These are phyloP conservation scores for Tanypteryx hageni DNA, from an alignment of 2,888 invertebrate genomes.

Conservation along the genomic window DNA sequence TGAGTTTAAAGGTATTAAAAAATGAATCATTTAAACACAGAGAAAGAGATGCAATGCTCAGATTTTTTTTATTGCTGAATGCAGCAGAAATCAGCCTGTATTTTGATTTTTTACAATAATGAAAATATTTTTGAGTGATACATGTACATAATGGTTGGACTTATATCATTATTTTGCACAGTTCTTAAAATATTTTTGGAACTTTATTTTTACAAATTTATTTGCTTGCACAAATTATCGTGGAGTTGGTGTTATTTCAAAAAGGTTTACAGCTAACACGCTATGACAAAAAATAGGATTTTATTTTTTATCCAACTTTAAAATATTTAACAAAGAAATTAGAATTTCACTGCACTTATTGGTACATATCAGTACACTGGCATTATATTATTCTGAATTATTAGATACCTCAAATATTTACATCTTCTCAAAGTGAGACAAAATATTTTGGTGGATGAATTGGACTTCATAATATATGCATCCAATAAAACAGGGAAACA, in stretches of 20 bases:
- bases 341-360: slow-evolving; percentile 7
- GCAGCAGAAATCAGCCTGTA: slow-evolving; percentile 42
- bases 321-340: slow-evolving; percentile 39
- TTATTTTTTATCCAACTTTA: slow-evolving; percentile 4
- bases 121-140: slow-evolving; percentile 60
- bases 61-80: slow-evolving; percentile 58
- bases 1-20: neutral
- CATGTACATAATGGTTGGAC: slow-evolving; percentile 55
- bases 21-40: neutral
- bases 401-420: neutral
- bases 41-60: neutral
- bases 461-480: neutral
- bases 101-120: slow-evolving; percentile 58
- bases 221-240: slow-evolving; percentile 18
- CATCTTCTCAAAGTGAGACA: neutral
- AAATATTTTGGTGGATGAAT: neutral
- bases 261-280: slow-evolving; percentile 42
- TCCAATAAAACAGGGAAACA: neutral
- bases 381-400: neutral
- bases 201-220: slow-evolving; percentile 19
- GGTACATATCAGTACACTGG: slow-evolving; percentile 10
- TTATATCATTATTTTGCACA: slow-evolving; percentile 48
- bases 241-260: slow-evolving; percentile 48
- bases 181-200: slow-evolving; percentile 48
- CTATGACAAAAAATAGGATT: slow-evolving; percentile 41